Evolutionary conservation across 2,888 invertebrate species (phyloP), one percentile per base, ranked within the genome.

Genomic region (Syrista parreyssii): DNA sequence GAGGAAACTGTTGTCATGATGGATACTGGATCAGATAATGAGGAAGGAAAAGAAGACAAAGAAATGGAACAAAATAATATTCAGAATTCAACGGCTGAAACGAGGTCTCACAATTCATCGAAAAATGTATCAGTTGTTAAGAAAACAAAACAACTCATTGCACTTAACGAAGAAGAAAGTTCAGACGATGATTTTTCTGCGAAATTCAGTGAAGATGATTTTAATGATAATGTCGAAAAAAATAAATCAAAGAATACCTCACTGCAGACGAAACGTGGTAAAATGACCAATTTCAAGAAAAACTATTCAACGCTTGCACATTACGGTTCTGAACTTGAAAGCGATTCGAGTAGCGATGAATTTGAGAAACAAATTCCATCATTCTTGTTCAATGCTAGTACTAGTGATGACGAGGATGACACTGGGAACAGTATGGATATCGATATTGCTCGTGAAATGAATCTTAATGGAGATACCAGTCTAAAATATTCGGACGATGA

Each of bases 381-480:
- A 68, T 84, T 82, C 36, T 69, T 85, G 15, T 83, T 82, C 76
- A 74, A 75, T 32, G 76, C 12, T 1, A 77, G 23, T 12, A 31
- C 68, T 1, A 78, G 75, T 12, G 76, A 77, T 34, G 73, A 71
- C 12, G 71, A 71, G 71, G 76, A 77, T 72, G 79, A 73, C 33
- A 76, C 76, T 30, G 23, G 11, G 12, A 74, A 76, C 23, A 85
- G 81, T 34, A 82, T 89, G 2, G 82, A 90, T 68, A 84, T 86
- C 0, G 90, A 90, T 80, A 75, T 90, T 9, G 84, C 81, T 1
- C 85, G 68, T 11, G 90, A 89, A 72, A 85, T 88, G 68, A 90
- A 90, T 82, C 81, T 90, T 11, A 77, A 80, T 36, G 90, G 90
- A 4, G 78, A 82, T 9, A 75, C 74, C 23, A 11, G n/a, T 12